Evolutionary conservation across 2,113 vertebrate genomes (phyloP), one percentile per base, ranked within the genome.

Genomic region (Paratilapia polleni): DNA sequence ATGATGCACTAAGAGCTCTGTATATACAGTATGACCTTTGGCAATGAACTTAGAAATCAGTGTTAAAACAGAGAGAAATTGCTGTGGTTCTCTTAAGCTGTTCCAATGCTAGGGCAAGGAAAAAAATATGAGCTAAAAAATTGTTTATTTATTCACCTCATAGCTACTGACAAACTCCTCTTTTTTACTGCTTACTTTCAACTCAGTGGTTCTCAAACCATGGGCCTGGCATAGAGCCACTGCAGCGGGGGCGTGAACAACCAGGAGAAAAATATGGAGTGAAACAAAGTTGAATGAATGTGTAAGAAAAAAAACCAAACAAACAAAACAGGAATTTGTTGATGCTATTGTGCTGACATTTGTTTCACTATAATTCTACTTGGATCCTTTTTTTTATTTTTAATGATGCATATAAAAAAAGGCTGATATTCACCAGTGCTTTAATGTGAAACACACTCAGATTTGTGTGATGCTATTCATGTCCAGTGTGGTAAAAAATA

Each of bases 401-500:
- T 70, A 70, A 52, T 70, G 66, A 52, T 70, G 28, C 15, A 1
- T 13, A 49, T 70, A 6, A 70, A 52, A 54, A 54, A 68, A 49
- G 17, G 17, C 19, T 3, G 43, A n/a, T n/a, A n/a, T n/a, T n/a
- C n/a, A n/a, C 22, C 47, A 20, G 22, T 49, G 24, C 8, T 49
- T 26, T 70, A 73, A 13, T 31, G 17, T 13, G 24, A 52, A 28
- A 49, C 43, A 47, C 43, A 70, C 66, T 0, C 24, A 17, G 13
- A 68, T 47, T 26, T 68, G 22, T 47, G 8, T 1, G 22, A 68
- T 70, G 26, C 17, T 52, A 6, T 52, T 52, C 19, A n/a, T 73
- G 66, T 52, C 15, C 66, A 52, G 43, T 13, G 49, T 83, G 52
- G 43, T 56, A 61, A 84, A 68, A 63, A 61, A 77, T 31, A 31